A percentile compares a stretch with the other conserved stretches of the same genome.
phyloP scores from a whole-genome alignment of 2,113 vertebrate genomes.

The Triplophysa tibetana region DNA sequence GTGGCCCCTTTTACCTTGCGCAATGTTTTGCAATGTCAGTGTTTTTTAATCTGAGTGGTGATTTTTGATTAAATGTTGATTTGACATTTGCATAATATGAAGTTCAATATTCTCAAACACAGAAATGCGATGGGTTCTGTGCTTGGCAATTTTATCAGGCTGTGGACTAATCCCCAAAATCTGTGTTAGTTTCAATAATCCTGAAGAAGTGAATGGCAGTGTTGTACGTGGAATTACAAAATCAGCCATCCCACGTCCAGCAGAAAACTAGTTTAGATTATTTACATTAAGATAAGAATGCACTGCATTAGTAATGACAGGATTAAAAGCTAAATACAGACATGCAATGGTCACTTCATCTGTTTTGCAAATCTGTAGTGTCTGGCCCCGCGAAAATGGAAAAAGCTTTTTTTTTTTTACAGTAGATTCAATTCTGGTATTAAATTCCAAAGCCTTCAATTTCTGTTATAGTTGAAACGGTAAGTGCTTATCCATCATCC shows the following conservation, averaged over 20 bases:
- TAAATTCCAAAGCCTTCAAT: conserved; percentile 11
- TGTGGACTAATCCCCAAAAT: too few species aligned
- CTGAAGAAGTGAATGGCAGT: too few species aligned
- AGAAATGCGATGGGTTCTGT: not conserved
- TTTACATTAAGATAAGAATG: too few species aligned
- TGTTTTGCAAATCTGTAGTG: not conserved
- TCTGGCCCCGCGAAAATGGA: not conserved
- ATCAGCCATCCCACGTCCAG: conserved; percentile 18
- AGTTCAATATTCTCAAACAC: not conserved
- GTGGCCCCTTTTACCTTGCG: not conserved
- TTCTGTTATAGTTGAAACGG: not conserved
- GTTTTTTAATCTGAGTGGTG: conserved; percentile 31
- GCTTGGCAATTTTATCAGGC: too few species aligned
- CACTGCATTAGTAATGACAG: not conserved
- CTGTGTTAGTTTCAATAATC: too few species aligned
- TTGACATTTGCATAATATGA: not conserved
- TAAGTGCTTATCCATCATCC: conserved; percentile 15
- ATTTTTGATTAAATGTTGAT: not conserved
- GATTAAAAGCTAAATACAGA: not conserved
- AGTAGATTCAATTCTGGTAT: not conserved
- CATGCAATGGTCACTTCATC: not conserved
- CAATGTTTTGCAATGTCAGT: conserved; percentile 27
- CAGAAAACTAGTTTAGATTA: too few species aligned
- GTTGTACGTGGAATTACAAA: conserved; percentile 4
- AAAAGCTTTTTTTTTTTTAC: not conserved